Percentiles rank a stretch among this genome's conserved stretches.
Evolutionary conservation across 2,113 vertebrate genomes (phyloP).

Genomic region (Microtus pennsylvanicus): DNA sequence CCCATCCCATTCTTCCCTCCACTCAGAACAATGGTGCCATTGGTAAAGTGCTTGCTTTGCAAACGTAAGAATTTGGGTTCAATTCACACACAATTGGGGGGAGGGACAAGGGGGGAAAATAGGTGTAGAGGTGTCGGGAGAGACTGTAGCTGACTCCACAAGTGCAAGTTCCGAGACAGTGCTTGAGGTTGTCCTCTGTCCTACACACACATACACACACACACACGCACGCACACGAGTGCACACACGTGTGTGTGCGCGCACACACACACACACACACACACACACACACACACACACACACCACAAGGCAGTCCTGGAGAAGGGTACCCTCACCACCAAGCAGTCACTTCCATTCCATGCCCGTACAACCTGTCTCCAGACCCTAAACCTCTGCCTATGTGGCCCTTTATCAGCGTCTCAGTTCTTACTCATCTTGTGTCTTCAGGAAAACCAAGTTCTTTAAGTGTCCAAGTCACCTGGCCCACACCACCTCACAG

Average conservation of each 20-base stretch:
- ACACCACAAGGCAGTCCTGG: neutral
- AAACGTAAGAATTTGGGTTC: neutral
- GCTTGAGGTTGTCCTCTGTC: neutral
- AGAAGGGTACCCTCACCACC: neutral
- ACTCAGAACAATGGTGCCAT: too few species aligned
- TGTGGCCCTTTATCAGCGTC: neutral
- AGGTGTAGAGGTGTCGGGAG: neutral
- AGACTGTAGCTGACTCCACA: neutral
- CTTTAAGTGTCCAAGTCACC: neutral
- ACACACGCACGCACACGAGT: too few species aligned
- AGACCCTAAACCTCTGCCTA: neutral
- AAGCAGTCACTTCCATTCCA: neutral
- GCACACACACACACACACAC: too few species aligned
- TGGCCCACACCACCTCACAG: conserved; percentile 13
- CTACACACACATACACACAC: neutral
- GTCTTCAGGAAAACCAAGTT: neutral
- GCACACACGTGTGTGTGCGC: too few species aligned
- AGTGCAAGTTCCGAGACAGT: neutral
- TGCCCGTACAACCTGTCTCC: neutral
- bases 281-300: neutral
- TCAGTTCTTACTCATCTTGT: neutral
- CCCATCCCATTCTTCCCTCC: neutral
- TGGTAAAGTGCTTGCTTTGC: neutral
- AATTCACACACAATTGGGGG: neutral
- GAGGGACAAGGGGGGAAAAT: neutral